Evolutionary conservation across 2,113 vertebrate genomes (phyloP).

Genomic region (Mormyrus iriodes): DNA sequence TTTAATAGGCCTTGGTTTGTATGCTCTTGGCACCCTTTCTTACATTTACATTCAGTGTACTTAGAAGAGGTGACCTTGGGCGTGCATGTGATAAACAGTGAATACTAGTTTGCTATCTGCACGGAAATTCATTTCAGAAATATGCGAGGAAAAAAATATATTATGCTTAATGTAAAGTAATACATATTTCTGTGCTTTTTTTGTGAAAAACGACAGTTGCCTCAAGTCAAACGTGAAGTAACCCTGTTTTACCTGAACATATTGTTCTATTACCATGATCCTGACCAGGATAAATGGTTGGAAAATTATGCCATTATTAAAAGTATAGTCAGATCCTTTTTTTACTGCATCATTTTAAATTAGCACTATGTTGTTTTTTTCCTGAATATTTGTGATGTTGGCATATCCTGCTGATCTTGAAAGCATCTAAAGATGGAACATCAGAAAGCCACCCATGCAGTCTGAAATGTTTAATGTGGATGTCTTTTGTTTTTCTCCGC

Average conservation of each 20-base stretch:
- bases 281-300: background rate
- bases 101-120: background rate
- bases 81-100: background rate
- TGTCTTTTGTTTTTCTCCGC: background rate
- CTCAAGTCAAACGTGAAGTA: background rate
- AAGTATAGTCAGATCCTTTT: background rate
- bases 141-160: background rate
- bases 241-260: background rate
- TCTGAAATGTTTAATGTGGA: background rate
- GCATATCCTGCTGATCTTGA: background rate
- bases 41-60: background rate
- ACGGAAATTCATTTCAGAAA: background rate
- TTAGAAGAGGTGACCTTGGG: background rate
- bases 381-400: background rate
- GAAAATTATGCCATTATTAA: background rate
- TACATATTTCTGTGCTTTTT: background rate
- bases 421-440: background rate
- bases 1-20: conserved; percentile 1
- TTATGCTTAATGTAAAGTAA: background rate
- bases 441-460: background rate
- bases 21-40: background rate
- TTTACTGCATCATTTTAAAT: background rate
- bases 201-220: background rate
- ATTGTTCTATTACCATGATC: background rate
- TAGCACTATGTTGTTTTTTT: background rate